Evolutionary conservation across 2,113 vertebrate genomes (phyloP).

Genomic region (Toxotes jaculatrix): DNA sequence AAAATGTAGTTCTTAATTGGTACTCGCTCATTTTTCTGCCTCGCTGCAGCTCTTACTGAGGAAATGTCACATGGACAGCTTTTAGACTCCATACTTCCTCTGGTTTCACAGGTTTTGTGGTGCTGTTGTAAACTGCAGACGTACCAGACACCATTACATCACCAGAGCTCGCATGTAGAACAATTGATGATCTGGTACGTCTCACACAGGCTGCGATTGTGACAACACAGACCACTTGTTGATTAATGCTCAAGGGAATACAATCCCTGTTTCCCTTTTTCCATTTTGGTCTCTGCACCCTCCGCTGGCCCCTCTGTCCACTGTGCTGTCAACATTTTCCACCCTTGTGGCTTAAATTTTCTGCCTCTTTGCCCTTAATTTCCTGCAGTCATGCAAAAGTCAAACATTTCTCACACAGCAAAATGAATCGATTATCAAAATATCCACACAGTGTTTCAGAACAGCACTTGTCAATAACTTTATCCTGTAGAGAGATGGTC

Average conservation of each 20-base stretch:
- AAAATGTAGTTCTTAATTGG: background rate
- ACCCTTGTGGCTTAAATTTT: conserved; percentile 24
- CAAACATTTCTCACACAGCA: conserved; percentile 27
- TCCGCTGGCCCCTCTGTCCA: conserved; percentile 45
- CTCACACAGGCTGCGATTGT: conserved; percentile 1
- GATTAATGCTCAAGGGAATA: conserved; percentile 30
- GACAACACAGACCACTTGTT: conserved; percentile 31
- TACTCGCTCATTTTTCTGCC: no score
- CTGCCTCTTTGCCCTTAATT: conserved; percentile 40
- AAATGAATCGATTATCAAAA: background rate
- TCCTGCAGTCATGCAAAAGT: conserved; percentile 6
- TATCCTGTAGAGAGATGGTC: background rate
- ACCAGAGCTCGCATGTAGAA: background rate
- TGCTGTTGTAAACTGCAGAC: background rate
- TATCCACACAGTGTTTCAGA: background rate
- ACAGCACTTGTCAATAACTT: background rate
- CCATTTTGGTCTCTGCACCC: conserved; percentile 7
- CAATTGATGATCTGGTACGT: conserved; percentile 31
- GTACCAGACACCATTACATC: conserved; percentile 31
- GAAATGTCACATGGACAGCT: background rate
- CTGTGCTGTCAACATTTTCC: conserved; percentile 58
- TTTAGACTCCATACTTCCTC: background rate
- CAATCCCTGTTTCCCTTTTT: conserved; percentile 40
- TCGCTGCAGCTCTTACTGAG: no score
- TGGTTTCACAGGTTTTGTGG: background rate